Percentiles rank a stretch among this genome's conserved stretches.
Conservation (phyloP, 2,888 invertebrate genomes). For the Parasteatoda lunata region DNA sequence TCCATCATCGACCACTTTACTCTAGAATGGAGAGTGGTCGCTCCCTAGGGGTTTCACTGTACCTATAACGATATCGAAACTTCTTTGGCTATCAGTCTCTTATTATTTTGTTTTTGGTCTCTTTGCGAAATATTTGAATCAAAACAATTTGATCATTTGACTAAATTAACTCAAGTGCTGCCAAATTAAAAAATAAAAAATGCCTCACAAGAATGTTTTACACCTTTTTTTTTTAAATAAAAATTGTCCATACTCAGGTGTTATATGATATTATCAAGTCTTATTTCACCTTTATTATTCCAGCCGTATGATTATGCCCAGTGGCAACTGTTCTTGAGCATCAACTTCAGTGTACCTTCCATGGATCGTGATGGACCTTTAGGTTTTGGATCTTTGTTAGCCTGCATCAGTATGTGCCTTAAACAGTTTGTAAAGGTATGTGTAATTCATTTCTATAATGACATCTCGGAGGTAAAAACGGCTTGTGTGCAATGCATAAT, state of each 20-base stretch:
- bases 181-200: not conserved
- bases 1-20: no score
- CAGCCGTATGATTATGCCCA: conserved; percentile 74
- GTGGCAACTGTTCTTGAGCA: conserved; percentile 73
- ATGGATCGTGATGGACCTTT: conserved; percentile 73
- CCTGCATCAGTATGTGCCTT: conserved; percentile 74
- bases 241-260: not conserved
- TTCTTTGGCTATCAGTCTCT: no score
- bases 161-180: no score
- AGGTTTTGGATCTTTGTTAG: conserved; percentile 74
- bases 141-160: no score
- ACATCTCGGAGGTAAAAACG: no score
- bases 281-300: conserved; percentile 8
- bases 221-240: not conserved
- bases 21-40: no score
- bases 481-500: no score
- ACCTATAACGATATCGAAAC: no score
- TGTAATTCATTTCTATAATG: not conserved
- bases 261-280: not conserved
- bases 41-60: no score
- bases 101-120: no score
- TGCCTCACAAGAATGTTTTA: not conserved
- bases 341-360: conserved; percentile 74
- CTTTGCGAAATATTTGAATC: no score
- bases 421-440: conserved; percentile 56